Base-by-base conservation (phyloP, 64 coral and sea anemone species). In the Actinia equina region DNA sequence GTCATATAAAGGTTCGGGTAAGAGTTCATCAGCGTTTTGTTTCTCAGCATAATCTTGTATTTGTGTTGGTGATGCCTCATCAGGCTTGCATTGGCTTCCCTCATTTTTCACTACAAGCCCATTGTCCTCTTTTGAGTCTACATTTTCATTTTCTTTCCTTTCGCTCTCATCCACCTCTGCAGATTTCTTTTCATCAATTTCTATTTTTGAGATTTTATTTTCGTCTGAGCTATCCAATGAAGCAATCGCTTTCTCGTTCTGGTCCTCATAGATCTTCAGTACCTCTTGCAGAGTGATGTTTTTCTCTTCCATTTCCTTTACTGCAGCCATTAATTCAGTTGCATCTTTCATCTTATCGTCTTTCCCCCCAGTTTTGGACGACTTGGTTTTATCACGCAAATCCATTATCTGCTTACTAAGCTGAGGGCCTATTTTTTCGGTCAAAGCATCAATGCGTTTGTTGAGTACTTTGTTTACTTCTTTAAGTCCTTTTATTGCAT, bases 391-490 rank as follows among this genome's bases (percentile, higher is more conserved):
- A 52, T 52, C 83, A 42, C 9, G 25, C 84, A 62, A 51, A 87
- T 83, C 79, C 7, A 94, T 42, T 46, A 98, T 86, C 55, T 89
- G 80, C 17, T 89, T 25, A 12, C 53, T 91, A 52, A 98, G 79
- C 22, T 89, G 78, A 17, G 23, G n/a, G 10, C 95, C 95, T n/a
- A 98, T 14, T 85, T 85, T 89, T 25, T 83, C 44, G 67, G 41
- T 83, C 17, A 98, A 15, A 42, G 91, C 87, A 69, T 89, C 82
- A 58, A 91, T 42, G 51, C 71, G 86, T 23, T 91, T 89, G 22
- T 88, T 90, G 15, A 89, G 67, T n/a, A 90, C 64, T 53, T 71
- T 77, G 43, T 93, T 93, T 26, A 80, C 82, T 11, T 17, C 76
- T 26, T 85, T 89, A 30, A 97, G n/a, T 7, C 79, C 64, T 42